A percentile compares a stretch with the other conserved stretches of the same genome.
phyloP scores from a whole-genome alignment of 1,140 invertebrate species.

The Gonatopus flavifemur region DNA sequence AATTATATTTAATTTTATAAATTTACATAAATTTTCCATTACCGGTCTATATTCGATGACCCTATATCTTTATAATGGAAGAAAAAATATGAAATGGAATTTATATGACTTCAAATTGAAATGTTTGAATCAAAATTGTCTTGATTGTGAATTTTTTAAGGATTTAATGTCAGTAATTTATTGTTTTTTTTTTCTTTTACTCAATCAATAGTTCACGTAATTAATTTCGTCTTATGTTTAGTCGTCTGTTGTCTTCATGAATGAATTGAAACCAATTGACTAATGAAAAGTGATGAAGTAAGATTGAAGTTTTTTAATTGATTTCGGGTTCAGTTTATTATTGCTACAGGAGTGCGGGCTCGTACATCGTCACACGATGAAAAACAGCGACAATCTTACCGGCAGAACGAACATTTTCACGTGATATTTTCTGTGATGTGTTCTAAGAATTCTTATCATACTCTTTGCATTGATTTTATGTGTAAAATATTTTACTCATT shows the following conservation, averaged over 20 bases:
- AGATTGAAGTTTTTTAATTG: not conserved
- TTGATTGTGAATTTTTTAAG: constrained; percentile 6
- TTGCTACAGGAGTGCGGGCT: too few relatives aligned
- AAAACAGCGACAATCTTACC: too few relatives aligned
- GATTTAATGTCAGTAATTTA: constrained; percentile 8
- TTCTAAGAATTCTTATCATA: not conserved
- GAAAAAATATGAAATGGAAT: constrained; percentile 16
- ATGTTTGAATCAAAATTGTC: constrained; percentile 10
- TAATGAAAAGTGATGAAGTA: not conserved
- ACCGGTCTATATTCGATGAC: constrained; percentile 11
- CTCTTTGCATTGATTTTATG: not conserved
- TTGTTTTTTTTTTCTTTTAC: constrained; percentile 3
- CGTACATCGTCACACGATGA: too few relatives aligned
- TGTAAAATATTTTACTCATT: not conserved
- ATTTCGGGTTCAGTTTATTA: not conserved
- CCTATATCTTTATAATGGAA: constrained; percentile 13
- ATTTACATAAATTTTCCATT: constrained; percentile 12
- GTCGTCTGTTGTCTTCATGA: not conserved
- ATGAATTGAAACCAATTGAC: not conserved
- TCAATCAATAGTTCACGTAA: too few relatives aligned
- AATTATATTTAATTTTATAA: constrained; percentile 13
- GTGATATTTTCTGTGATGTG: not conserved
- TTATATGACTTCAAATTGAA: too few relatives aligned
- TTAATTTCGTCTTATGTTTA: too few relatives aligned
- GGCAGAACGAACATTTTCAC: too few relatives aligned